Percentiles rank a stretch among this genome's conserved stretches.
Conservation (phyloP, 2,888 invertebrate genomes). For the Gasteruption jaculator region DNA sequence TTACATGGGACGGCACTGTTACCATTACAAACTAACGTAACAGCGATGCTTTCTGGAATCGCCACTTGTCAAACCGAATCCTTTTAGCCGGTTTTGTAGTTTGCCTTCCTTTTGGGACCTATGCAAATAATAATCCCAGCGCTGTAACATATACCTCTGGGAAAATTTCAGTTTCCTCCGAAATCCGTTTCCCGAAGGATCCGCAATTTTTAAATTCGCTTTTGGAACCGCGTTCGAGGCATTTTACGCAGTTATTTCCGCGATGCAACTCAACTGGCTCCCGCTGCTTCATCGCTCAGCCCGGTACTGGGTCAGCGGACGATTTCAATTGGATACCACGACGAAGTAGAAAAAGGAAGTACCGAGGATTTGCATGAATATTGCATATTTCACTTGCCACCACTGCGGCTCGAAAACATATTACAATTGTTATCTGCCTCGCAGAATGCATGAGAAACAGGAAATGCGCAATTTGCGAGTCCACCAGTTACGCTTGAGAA, state of each 20-base stretch:
- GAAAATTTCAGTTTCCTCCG: no score
- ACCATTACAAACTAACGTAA: neutral
- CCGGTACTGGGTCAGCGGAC: no score
- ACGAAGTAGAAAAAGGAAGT: no score
- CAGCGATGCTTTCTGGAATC: conserved; percentile 28
- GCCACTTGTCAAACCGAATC: conserved; percentile 32
- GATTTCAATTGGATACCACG: no score
- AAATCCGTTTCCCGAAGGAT: no score
- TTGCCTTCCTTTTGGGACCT: conserved; percentile 27
- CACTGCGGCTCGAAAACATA: conserved; percentile 20
- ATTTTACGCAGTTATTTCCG: no score
- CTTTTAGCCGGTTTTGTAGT: conserved; percentile 22
- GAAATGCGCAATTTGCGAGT: conserved; percentile 8
- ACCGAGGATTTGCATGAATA: no score
- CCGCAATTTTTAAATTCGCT: no score
- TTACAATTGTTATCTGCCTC: conserved; percentile 5
- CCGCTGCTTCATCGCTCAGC: no score
- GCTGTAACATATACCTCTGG: conserved; percentile 38
- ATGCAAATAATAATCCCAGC: conserved; percentile 34
- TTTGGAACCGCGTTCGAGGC: no score
- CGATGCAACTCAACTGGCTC: no score
- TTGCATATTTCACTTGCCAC: no score
- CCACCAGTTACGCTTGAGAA: conserved; percentile 16
- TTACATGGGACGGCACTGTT: conserved; percentile 20
- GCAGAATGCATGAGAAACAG: conserved; percentile 7